Base-by-base conservation (phyloP, 2,888 invertebrate species). In the Eilema griseolum region DNA sequence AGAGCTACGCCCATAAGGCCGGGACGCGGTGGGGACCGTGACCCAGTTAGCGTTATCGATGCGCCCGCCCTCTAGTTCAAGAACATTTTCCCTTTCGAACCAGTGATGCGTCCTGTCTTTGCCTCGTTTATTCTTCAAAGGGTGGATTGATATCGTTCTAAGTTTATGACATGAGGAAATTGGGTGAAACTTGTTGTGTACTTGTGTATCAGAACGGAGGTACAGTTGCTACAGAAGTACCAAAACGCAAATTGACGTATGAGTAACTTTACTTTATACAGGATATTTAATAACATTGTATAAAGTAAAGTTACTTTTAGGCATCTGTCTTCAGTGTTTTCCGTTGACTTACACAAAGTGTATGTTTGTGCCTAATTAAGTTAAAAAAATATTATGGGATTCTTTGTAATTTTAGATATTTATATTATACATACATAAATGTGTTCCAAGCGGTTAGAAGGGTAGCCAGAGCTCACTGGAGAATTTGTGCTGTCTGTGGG, bases 11-110 rank as follows among this genome's bases (percentile, higher is more conserved):
- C 74, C 79, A 75, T 75, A 76, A 73, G 72, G 80, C 81, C 78
- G 82, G 85, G 86, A 85, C 83, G 85, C 85, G 85, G 80, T 67
- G 72, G 69, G 33, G 86, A 90, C 93, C 93, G 80, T 93, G 93
- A 93, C 93, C 93, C 76, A 92, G 81, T 92, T 92, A 78, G 73
- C 72, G 82, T 79, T 91, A 93, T 93, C 91, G 92, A 93, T 91
- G 89, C 83, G 86, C 74, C 79, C 85, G 83, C 85, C 86, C 83
- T 78, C 79, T 84, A 86, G 90, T 91, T 91, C 90, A 90, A 90
- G 92, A 85, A 88, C 90, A 83, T 80, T 83, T 86, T 90, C 89
- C 88, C 89, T 90, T 91, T 91, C 79, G 80, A 85, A 83, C 85
- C 88, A 89, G 88, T 88, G 87, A 90, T 88, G 86, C 84, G 78